A percentile compares a stretch with the other conserved stretches of the same genome.
These are phyloP conservation scores for Seriola quinqueradiata DNA, from an alignment of 2,113 vertebrate species.

Conservation along the genomic window DNA sequence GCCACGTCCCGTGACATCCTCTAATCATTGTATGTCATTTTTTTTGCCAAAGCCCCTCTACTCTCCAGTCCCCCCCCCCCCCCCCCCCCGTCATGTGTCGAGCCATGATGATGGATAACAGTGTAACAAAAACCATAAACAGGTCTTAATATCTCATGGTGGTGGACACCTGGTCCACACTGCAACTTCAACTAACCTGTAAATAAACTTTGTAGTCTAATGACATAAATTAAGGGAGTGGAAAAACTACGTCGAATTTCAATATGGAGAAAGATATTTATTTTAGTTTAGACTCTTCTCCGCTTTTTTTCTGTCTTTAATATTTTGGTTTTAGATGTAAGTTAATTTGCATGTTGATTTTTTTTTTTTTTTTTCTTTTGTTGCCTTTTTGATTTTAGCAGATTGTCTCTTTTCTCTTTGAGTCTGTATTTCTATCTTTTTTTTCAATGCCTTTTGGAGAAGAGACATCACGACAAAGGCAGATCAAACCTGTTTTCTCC, in stretches of 20 bases:
- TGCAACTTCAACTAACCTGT: constrained; percentile 71
- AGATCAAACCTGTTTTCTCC: constrained; percentile 60
- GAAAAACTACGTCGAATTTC: constrained; percentile 63
- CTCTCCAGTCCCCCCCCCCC: not conserved
- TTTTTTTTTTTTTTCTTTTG: constrained; percentile 28
- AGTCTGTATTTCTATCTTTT: constrained; percentile 86
- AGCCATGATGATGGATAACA: constrained; percentile 34
- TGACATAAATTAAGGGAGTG: constrained; percentile 72
- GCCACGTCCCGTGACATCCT: constrained; percentile 20
- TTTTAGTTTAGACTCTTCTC: constrained; percentile 75
- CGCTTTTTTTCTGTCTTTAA: constrained; percentile 41
- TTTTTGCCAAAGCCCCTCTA: constrained; percentile 53
- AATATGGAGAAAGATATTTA: constrained; percentile 78
- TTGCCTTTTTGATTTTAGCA: constrained; percentile 72
- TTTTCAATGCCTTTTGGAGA: constrained; percentile 88
- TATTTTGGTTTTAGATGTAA: constrained; percentile 65
- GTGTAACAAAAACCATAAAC: constrained; percentile 8
- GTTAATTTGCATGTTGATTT: constrained; percentile 80
- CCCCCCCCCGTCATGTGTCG: constrained; percentile 25
- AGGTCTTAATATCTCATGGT: constrained; percentile 32
- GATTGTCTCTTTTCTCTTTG: constrained; percentile 65
- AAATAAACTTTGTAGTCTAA: constrained; percentile 77
- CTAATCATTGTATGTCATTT: constrained; percentile 5
- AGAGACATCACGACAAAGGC: constrained; percentile 83
- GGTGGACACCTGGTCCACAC: constrained; percentile 53